phyloP scores from a whole-genome alignment of 2,113 vertebrate genomes.

The Empidonax traillii region DNA sequence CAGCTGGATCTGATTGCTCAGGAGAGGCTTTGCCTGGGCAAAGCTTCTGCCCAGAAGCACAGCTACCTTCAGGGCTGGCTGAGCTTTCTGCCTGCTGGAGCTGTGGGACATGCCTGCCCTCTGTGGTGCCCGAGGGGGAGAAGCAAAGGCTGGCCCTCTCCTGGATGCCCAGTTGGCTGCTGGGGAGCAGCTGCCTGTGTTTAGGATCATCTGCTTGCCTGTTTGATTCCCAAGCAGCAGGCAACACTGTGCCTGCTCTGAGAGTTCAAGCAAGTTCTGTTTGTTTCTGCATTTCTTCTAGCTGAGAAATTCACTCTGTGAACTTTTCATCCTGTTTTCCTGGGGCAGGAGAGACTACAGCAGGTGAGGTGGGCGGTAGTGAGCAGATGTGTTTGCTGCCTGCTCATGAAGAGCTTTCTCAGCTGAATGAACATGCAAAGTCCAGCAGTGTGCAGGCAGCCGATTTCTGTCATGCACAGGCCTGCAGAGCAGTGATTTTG shows the following conservation, averaged over 20 bases:
- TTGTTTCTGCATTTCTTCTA: constrained; percentile 50
- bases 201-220: background rate
- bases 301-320: constrained; percentile 4
- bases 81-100: background rate
- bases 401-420: background rate
- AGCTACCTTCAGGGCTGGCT: accelerated
- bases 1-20: background rate
- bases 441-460: background rate
- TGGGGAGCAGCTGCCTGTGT: background rate
- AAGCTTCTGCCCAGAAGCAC: accelerated
- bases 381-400: background rate
- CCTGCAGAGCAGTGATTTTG: accelerated
- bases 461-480: accelerated
- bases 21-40: background rate
- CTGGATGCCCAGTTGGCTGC: accelerated
- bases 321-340: constrained; percentile 22
- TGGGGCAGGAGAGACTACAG: background rate
- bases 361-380: accelerated
- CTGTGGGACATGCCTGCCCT: background rate
- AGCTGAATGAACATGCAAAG: background rate
- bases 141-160: background rate
- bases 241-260: background rate
- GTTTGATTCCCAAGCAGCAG: constrained; percentile 1
- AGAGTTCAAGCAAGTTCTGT: constrained; percentile 17
- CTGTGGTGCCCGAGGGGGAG: background rate